Evolutionary conservation across 2,797 vertebrate species (phyloP).

Genomic region (Takifugu ocellatus): DNA sequence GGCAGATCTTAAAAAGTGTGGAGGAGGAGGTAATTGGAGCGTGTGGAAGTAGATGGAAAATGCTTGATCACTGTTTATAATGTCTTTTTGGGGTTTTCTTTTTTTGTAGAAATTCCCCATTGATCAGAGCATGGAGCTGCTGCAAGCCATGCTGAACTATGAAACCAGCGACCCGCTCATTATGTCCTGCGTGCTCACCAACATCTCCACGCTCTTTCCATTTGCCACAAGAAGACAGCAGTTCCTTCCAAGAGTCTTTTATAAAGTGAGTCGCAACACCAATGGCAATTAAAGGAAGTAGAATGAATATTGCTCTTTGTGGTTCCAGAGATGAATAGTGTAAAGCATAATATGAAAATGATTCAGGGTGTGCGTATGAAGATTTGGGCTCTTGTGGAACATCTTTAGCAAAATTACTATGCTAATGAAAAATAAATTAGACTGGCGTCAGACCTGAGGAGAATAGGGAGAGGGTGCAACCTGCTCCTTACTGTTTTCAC

Average conservation of each 20-base stretch:
- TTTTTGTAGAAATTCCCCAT: conserved; percentile 82
- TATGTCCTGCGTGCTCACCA: conserved; percentile 91
- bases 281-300: neutral
- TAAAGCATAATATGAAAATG: neutral
- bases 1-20: conserved; percentile 84
- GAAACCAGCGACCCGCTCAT: conserved; percentile 92
- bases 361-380: neutral
- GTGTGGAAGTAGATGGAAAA: neutral
- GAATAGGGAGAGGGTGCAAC: neutral
- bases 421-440: no score
- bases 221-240: conserved; percentile 83
- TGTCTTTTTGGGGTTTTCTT: neutral
- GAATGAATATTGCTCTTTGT: neutral
- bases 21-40: conserved; percentile 82
- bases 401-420: neutral
- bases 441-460: no score
- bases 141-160: conserved; percentile 86
- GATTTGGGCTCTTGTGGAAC: neutral
- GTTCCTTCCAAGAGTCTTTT: conserved; percentile 84
- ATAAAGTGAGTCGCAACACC: conserved; percentile 77
- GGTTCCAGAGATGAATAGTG: no score
- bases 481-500: neutral
- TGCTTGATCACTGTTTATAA: conserved; percentile 1
- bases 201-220: conserved; percentile 89
- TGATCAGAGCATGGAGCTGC: conserved; percentile 85